Conservation (phyloP, 2,113 vertebrate species). For the Cyphomyrus plagiostoma region DNA sequence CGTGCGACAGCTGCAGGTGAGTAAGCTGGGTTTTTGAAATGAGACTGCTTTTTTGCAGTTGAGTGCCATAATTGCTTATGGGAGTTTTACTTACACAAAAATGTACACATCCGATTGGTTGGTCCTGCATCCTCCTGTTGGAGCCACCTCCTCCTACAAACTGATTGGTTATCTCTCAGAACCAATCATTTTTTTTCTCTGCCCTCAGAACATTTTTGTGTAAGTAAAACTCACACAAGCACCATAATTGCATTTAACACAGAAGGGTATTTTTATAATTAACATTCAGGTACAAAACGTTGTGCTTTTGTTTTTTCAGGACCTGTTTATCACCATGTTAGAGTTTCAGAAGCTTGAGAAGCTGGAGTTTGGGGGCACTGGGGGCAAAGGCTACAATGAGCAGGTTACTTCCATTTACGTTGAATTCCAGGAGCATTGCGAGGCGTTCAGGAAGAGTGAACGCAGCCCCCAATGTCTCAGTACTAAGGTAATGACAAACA, state of each 20-base stretch:
- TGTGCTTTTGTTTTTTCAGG: conserved; percentile 37
- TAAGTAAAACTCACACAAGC: too few species aligned
- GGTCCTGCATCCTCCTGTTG: too few species aligned
- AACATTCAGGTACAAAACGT: neutral
- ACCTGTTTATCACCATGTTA: conserved; percentile 59
- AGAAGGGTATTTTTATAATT: neutral
- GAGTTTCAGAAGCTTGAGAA: conserved; percentile 75
- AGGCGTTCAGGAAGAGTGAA: conserved; percentile 54
- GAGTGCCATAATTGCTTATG: neutral
- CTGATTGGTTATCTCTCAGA: too few species aligned
- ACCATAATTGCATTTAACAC: neutral
- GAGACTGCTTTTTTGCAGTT: neutral
- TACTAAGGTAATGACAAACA: conserved; percentile 49
- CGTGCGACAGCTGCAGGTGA: conserved; percentile 67
- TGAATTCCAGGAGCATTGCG: conserved; percentile 59
- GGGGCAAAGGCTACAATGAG: conserved; percentile 59
- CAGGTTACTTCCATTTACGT: conserved; percentile 49
- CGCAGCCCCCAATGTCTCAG: conserved; percentile 49
- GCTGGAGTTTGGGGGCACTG: conserved; percentile 62
- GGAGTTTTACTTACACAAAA: too few species aligned
- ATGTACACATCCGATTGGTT: too few species aligned
- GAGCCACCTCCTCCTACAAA: too few species aligned
- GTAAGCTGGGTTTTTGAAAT: neutral
- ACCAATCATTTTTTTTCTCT: too few species aligned
- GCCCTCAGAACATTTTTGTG: too few species aligned